Evolutionary conservation across 2,888 invertebrate genomes (phyloP), one percentile per base, ranked within the genome.

Genomic region (Aspidiotus rigidus): DNA sequence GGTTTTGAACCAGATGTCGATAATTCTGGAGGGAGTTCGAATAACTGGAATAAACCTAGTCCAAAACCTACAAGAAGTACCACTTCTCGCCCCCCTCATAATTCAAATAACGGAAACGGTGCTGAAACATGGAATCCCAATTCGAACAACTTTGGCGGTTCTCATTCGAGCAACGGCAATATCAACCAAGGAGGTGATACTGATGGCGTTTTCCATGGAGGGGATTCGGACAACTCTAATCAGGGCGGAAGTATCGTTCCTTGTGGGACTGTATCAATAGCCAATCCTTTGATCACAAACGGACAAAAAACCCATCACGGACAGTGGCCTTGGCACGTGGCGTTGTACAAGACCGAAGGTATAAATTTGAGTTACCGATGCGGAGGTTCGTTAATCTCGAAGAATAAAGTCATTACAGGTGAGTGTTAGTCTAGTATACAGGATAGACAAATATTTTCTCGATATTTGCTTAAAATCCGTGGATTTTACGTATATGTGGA

Each of bases 251-350:
- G 63, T 16, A 17, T 42, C 40, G 59, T 69, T 2, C 41, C 55
- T 44, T 69, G 69, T 40, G 69, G 69, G 28, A 55, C 59, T 9
- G 70, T 64, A 10, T 62, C 64, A 10, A 59, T 69, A 74, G 78
- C 84, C 0, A 79, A 80, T 72, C 84, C 84, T 0, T 75, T 85
- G 70, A 83, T 85, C 66, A 82, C 84, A 10, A 80, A 83, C 72
- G 85, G 85, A 0, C 80, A 81, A 42, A 80, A 81, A 0, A 84
- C 85, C 0, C 75, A 81, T 55, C 83, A 83, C 71, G 85, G 84
- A 0, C 83, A 86, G 74, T 86, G 84, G 81, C 86, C 86, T 0
- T 86, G 86, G 86, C 85, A 86, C 76, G 83, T 83, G 10, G 85
- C 85, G 0, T 75, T 85, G 0, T 86, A 85, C 75, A 83, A 83